Conservation (phyloP, 2,888 invertebrate species). For the Orthonychiurus folsomi region DNA sequence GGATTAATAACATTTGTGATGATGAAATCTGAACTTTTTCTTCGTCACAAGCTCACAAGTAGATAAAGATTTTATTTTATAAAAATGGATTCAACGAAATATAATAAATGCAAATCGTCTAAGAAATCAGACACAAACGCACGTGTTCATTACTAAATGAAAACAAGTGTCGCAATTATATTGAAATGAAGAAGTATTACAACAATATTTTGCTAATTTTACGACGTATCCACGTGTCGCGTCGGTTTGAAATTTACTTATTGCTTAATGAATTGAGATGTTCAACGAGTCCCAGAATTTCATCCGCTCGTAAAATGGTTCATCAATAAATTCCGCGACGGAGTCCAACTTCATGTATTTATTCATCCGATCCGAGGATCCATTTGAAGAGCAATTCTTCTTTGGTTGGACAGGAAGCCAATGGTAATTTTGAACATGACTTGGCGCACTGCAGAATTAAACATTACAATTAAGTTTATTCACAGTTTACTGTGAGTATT, state of each 20-base stretch:
- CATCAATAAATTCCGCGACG: slow-evolving; percentile 3
- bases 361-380: not conserved
- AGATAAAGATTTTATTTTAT: too few species aligned
- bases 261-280: not conserved
- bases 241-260: not conserved
- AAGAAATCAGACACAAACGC: not conserved
- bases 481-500: not conserved
- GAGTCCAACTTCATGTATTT: slow-evolving; percentile 6
- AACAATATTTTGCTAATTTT: not conserved
- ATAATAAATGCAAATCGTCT: too few species aligned
- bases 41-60: too few species aligned
- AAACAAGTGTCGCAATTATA: not conserved
- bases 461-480: not conserved
- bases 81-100: not conserved
- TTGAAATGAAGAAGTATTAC: not conserved
- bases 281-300: slow-evolving; percentile 10
- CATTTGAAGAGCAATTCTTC: not conserved
- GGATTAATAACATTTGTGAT: too few species aligned
- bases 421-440: not conserved
- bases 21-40: too few species aligned
- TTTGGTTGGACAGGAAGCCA: not conserved
- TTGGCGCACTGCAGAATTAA: not conserved
- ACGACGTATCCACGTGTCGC: not conserved
- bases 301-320: slow-evolving; percentile 8
- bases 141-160: not conserved